phyloP scores from a whole-genome alignment of 1,140 invertebrate genomes.

The Drosophila quadrilineata region DNA sequence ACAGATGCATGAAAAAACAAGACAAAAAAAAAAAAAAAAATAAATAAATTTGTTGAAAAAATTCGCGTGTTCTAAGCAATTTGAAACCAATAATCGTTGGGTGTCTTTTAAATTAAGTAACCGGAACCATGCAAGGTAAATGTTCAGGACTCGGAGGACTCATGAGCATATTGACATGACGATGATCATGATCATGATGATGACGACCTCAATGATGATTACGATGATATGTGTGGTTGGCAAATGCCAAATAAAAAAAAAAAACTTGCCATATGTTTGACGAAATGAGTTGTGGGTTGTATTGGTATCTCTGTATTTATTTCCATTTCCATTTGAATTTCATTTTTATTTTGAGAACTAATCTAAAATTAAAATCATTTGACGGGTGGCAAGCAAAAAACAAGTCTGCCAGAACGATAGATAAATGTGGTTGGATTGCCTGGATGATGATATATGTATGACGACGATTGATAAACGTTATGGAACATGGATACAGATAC shows the following conservation, averaged over 20 bases:
- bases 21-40: too few species aligned
- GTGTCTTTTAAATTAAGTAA: slow-evolving; percentile 80
- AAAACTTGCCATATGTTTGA: slow-evolving; percentile 18
- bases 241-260: slow-evolving; percentile 19
- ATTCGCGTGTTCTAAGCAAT: slow-evolving; percentile 75
- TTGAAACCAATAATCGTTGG: slow-evolving; percentile 74
- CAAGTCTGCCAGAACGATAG: slow-evolving; percentile 34
- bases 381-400: slow-evolving; percentile 22
- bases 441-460: slow-evolving; percentile 44
- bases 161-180: slow-evolving; percentile 49
- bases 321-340: slow-evolving; percentile 27
- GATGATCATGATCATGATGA: slow-evolving; percentile 34
- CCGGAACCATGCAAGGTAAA: slow-evolving; percentile 65
- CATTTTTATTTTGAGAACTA: slow-evolving; percentile 37
- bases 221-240: slow-evolving; percentile 33
- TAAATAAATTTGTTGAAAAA: too few species aligned
- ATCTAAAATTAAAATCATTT: slow-evolving; percentile 79
- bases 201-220: slow-evolving; percentile 8
- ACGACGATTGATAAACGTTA: slow-evolving; percentile 49
- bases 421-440: slow-evolving; percentile 35
- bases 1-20: slow-evolving; percentile 28
- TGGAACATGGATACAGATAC: slow-evolving; percentile 19
- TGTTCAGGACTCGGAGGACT: slow-evolving; percentile 40
- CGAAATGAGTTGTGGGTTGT: neutral
- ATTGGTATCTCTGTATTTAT: slow-evolving; percentile 1